Evolutionary conservation across 2,113 vertebrate species (phyloP).

Genomic region (Phylloscopus trochilus): DNA sequence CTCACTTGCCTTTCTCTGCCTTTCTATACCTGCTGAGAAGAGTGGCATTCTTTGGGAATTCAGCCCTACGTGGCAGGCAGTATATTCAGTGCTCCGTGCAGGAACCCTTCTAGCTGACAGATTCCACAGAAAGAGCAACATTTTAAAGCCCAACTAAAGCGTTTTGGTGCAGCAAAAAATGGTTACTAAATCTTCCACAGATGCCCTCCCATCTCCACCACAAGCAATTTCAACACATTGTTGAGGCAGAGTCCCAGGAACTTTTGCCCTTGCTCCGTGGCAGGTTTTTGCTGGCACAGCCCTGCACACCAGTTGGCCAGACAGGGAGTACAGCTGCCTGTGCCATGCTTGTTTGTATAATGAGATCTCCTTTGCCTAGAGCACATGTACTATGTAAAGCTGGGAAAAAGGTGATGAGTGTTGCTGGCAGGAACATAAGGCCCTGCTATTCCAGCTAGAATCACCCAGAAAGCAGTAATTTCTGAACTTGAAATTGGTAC

Average conservation of each 20-base stretch:
- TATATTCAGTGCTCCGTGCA: accelerated
- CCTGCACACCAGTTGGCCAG: background rate
- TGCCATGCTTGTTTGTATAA: background rate
- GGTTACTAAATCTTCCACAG: background rate
- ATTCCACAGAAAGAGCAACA: background rate
- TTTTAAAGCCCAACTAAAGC: background rate
- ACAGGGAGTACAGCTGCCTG: background rate
- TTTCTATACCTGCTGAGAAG: background rate
- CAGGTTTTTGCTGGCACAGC: background rate
- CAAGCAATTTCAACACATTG: background rate
- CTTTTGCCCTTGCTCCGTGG: background rate
- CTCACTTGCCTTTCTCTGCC: background rate
- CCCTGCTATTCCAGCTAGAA: conserved; percentile 13
- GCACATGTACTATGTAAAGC: background rate
- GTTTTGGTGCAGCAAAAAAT: background rate
- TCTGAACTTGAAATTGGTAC: background rate
- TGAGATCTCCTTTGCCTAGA: background rate
- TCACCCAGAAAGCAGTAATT: background rate
- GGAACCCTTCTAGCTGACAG: background rate
- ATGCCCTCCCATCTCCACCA: background rate
- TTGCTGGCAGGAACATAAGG: conserved; percentile 7
- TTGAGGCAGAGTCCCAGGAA: background rate
- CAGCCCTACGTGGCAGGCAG: accelerated
- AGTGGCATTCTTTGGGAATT: background rate
- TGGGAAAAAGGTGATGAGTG: conserved; percentile 2